Conservation (phyloP, 2,797 vertebrate species). For the Falco concolor region DNA sequence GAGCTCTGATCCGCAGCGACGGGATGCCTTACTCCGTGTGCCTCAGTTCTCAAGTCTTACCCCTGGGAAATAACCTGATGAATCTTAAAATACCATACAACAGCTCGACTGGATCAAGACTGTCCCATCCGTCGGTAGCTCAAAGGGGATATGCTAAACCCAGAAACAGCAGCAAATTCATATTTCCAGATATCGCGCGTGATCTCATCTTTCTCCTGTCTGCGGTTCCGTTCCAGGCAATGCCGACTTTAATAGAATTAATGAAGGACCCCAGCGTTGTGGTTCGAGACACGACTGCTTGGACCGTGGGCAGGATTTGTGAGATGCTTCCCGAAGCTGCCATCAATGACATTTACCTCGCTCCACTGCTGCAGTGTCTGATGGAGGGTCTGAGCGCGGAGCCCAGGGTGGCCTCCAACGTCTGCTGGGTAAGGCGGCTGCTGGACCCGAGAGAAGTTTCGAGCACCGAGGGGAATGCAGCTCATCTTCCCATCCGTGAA, state of each 20-base stretch:
- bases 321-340: slow-evolving; percentile 95
- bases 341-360: slow-evolving; percentile 92
- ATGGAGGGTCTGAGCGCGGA: slow-evolving; percentile 94
- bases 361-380: slow-evolving; percentile 91
- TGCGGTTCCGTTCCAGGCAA: slow-evolving; percentile 75
- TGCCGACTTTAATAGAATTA: slow-evolving; percentile 94
- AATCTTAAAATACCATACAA: background rate
- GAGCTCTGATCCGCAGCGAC: background rate
- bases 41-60: background rate
- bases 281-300: slow-evolving; percentile 94
- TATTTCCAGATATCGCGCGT: rapidly evolving
- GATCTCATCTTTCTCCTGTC: background rate
- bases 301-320: slow-evolving; percentile 95
- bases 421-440: slow-evolving; percentile 88
- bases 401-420: slow-evolving; percentile 93
- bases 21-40: background rate
- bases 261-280: slow-evolving; percentile 98
- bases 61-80: background rate
- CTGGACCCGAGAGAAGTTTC: rapidly evolving
- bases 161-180: rapidly evolving
- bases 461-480: background rate
- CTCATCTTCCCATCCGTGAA: rapidly evolving
- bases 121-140: too few relatives aligned
- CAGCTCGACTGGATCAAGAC: too few relatives aligned
- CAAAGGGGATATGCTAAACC: rapidly evolving